Evolutionary conservation across 1,140 invertebrate species (phyloP).

Genomic region (Calosoma granatense): DNA sequence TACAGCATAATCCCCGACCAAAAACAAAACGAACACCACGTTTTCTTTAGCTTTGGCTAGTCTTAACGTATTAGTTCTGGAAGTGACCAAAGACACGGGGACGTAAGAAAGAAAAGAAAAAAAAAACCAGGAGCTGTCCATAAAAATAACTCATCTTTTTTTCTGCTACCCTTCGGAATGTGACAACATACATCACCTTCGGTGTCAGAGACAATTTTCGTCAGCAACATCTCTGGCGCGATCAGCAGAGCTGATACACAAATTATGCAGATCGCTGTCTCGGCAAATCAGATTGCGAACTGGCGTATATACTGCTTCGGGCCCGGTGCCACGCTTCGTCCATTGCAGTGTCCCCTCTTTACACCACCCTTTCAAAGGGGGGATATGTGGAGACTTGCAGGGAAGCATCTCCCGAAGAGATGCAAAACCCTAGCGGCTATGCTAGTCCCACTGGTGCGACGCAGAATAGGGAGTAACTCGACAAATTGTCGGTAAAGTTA

Average conservation of each 20-base stretch:
- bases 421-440: not conserved
- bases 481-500: slow-evolving; percentile 1
- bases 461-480: not conserved
- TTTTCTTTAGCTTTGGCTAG: no score
- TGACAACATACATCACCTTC: slow-evolving; percentile 7
- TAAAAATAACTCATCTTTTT: slow-evolving; percentile 5
- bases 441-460: not conserved
- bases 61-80: not conserved
- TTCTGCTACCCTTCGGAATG: not conserved
- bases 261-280: slow-evolving; percentile 8
- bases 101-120: not conserved
- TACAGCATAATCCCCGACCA: no score
- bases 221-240: not conserved
- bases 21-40: no score
- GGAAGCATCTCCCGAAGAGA: not conserved
- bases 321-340: no score
- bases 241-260: slow-evolving; percentile 2
- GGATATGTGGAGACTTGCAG: not conserved
- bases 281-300: slow-evolving; percentile 2
- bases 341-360: no score
- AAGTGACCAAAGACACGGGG: not conserved
- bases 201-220: slow-evolving; percentile 5
- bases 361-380: no score
- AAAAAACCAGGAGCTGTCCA: not conserved
- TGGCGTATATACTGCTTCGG: not conserved